phyloP scores from a whole-genome alignment of 2,888 invertebrate genomes.

The Drosophila trichaetosa region DNA sequence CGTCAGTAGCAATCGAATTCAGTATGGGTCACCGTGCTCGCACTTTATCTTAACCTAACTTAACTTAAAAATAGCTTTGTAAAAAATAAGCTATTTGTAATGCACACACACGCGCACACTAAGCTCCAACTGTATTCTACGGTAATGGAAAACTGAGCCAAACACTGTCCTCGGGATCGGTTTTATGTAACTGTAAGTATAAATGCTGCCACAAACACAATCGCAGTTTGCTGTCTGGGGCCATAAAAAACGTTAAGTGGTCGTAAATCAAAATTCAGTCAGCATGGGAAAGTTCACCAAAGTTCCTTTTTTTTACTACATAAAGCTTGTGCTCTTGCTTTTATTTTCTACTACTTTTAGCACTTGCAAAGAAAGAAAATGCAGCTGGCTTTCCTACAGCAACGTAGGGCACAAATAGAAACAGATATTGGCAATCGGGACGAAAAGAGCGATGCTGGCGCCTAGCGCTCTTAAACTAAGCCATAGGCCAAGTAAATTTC shows the following conservation, averaged over 20 bases:
- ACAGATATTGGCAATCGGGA: slow-evolving; percentile 47
- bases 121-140: slow-evolving; percentile 18
- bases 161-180: slow-evolving; percentile 20
- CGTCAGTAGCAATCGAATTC: not conserved
- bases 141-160: slow-evolving; percentile 5
- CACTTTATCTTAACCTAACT: not conserved
- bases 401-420: slow-evolving; percentile 28
- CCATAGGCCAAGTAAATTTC: slow-evolving; percentile 50
- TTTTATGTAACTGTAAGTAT: slow-evolving; percentile 41
- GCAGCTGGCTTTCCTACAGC: slow-evolving; percentile 35
- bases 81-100: slow-evolving; percentile 14
- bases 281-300: slow-evolving; percentile 65
- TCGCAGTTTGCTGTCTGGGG: slow-evolving; percentile 51
- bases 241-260: slow-evolving; percentile 78
- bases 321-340: slow-evolving; percentile 43
- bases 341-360: slow-evolving; percentile 64
- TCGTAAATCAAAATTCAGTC: slow-evolving; percentile 75
- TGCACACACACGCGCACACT: slow-evolving; percentile 2
- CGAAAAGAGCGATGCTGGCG: slow-evolving; percentile 29
- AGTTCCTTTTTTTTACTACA: slow-evolving; percentile 34
- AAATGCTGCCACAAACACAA: slow-evolving; percentile 43
- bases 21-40: not conserved
- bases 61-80: not conserved
- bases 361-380: slow-evolving; percentile 39
- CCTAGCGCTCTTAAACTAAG: slow-evolving; percentile 46